A percentile compares a stretch with the other conserved stretches of the same genome.
phyloP scores from a whole-genome alignment of 30 jellyfish, hydroid and myxozoan genomes.

The Hydractinia echinata region DNA sequence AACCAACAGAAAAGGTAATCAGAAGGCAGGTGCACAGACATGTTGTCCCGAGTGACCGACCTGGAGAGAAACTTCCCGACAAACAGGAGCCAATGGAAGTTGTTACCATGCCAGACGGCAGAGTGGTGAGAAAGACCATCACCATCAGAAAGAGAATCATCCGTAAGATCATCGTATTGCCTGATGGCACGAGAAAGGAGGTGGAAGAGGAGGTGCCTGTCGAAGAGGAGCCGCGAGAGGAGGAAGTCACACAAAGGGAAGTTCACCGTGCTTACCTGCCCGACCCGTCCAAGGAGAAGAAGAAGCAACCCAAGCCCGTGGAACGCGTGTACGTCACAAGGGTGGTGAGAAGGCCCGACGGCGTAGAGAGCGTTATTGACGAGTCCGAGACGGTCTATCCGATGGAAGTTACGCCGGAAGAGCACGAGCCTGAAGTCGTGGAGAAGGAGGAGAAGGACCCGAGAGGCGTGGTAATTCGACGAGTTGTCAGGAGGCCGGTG shows the following conservation, averaged over 20 bases:
- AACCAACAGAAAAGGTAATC: conserved; percentile 1
- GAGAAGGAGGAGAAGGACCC: conserved; percentile 24
- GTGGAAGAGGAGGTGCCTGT: conserved; percentile 56
- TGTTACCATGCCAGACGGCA: conserved; percentile 26
- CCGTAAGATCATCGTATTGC: conserved; percentile 39
- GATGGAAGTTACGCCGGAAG: conserved; percentile 47
- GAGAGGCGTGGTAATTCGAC: conserved; percentile 24
- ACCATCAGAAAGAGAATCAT: conserved; percentile 64
- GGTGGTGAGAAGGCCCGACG: conserved; percentile 68
- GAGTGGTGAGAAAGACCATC: conserved; percentile 37
- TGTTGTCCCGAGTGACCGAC: conserved; percentile 7
- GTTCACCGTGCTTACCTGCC: conserved; percentile 28
- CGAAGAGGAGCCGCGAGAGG: conserved; percentile 31
- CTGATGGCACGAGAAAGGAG: conserved; percentile 61
- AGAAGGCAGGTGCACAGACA: conserved; percentile 22
- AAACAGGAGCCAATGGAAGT: conserved; percentile 32
- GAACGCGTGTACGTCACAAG: conserved; percentile 65
- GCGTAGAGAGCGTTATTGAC: conserved; percentile 58
- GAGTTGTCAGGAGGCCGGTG: conserved; percentile 55
- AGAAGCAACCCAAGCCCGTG: conserved; percentile 59
- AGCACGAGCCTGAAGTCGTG: conserved; percentile 31
- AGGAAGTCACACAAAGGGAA: conserved; percentile 17
- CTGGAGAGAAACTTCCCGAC: conserved; percentile 14
- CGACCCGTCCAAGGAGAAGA: conserved; percentile 8
- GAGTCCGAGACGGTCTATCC: conserved; percentile 71